Percentiles rank a stretch among this genome's conserved stretches.
phyloP scores from a whole-genome alignment of 2,113 vertebrate species.

The Sapayoa aenigma region DNA sequence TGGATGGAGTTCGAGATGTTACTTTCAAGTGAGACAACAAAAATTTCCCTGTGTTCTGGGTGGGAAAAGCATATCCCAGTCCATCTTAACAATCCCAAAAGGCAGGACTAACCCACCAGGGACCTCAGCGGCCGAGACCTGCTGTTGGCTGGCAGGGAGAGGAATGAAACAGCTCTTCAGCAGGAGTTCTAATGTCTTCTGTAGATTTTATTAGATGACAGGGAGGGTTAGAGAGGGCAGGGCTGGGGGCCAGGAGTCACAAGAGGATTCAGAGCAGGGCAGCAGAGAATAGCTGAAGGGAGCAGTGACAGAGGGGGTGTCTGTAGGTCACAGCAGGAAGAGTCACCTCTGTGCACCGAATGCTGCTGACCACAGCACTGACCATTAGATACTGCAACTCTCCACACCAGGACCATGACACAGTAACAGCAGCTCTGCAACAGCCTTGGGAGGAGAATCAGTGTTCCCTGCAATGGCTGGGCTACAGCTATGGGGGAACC shows the following conservation, averaged over 20 bases:
- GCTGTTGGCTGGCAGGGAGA: not conserved
- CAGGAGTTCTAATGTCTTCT: not conserved
- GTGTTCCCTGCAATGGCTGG: not conserved
- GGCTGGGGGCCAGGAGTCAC: not conserved
- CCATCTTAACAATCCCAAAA: not conserved
- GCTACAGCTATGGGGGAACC: not conserved
- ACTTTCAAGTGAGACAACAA: not conserved
- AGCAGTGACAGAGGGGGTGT: not conserved
- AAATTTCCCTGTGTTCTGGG: not conserved
- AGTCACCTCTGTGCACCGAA: not conserved
- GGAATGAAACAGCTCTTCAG: not conserved
- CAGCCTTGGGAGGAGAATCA: not conserved
- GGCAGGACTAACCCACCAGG: not conserved
- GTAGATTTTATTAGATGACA: not conserved
- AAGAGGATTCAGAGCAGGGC: not conserved
- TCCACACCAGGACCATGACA: accelerated
- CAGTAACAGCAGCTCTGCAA: not conserved
- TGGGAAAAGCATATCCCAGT: not conserved
- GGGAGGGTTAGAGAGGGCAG: not conserved
- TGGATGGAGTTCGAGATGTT: not conserved
- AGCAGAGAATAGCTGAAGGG: not conserved
- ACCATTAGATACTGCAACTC: accelerated
- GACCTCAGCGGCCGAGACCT: not conserved
- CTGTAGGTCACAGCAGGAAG: not conserved
- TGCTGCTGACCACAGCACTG: accelerated